Evolutionary conservation across 2,113 vertebrate genomes (phyloP), one percentile per base, ranked within the genome.

Genomic region (Barbus barbus): DNA sequence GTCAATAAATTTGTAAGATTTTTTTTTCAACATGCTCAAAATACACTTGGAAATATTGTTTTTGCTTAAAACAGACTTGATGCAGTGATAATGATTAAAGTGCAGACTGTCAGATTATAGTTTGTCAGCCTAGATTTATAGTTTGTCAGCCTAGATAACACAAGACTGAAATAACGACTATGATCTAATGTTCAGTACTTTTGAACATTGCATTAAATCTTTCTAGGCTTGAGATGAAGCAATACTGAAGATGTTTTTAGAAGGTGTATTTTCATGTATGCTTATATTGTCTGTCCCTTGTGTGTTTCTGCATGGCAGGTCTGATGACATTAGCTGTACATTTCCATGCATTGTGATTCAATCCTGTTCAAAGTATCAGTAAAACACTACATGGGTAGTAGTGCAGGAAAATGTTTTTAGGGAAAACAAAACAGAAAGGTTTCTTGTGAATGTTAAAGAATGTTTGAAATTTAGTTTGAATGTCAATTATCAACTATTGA

Each of bases 231-330:
- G 58, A 51, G 76, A 74, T 83, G 67, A 85, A 87, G 85, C 85
- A 88, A 88, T 89, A 88, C 67, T 78, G 48, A 53, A 78, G 36
- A 86, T 74, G 36, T 77, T 78, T 89, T 75, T 74, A 20, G 13
- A 63, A 36, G 51, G 38, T 83, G 60, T 87, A 85, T 84, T 83
- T 82, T 88, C 61, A 71, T 74, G 61, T 85, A n/a, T 80, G 31
- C 44, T 83, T 89, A 60, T 78, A 84, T 86, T 84, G 85, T 71
- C 53, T 86, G 41, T 86, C 88, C 84, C 85, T 72, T 22, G 20
- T 63, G 56, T 90, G 84, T 84, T 88, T 91, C 90, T 92, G 88
- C 90, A 91, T 90, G 90, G 87, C 89, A 86, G 71, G 6, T 82
- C 46, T 73, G 44, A 65, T 75, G 22, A 85, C 85, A 83, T 81